Conservation (phyloP, 2,113 vertebrate genomes). For the Seriola dumerili region DNA sequence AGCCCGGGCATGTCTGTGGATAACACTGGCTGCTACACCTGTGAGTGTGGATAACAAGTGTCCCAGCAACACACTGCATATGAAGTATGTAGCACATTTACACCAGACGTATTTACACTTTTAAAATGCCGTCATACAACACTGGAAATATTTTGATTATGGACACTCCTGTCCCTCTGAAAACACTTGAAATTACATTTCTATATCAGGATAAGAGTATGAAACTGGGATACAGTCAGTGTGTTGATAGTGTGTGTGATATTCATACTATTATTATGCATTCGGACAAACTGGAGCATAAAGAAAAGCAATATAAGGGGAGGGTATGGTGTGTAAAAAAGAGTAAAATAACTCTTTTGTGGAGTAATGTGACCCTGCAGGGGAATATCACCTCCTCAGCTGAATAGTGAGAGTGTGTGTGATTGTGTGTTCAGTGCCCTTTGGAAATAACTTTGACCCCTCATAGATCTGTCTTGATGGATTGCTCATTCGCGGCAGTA, state of each 20-base stretch:
- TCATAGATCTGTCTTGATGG: neutral
- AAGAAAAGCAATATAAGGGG: neutral
- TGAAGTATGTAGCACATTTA: neutral
- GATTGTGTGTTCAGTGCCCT: constrained; percentile 2
- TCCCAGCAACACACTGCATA: neutral
- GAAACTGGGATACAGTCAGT: too few species aligned
- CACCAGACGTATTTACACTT: too few species aligned
- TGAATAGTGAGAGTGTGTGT: constrained; percentile 5
- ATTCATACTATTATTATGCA: neutral
- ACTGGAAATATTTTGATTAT: too few species aligned
- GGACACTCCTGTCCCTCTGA: too few species aligned
- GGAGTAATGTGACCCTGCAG: neutral
- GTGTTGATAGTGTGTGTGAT: too few species aligned
- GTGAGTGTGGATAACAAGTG: neutral
- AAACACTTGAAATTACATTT: neutral
- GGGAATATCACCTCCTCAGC: neutral
- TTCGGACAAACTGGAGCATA: neutral
- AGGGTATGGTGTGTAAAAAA: neutral
- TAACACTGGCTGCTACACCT: constrained; percentile 23
- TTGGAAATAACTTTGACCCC: constrained; percentile 44
- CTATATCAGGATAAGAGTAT: too few species aligned
- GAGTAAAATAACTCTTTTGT: neutral
- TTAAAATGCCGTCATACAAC: neutral
- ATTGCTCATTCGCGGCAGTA: neutral
- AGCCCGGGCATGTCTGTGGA: constrained; percentile 50